phyloP scores from a whole-genome alignment of 2,113 vertebrate species.

The Cynocephalus volans region DNA sequence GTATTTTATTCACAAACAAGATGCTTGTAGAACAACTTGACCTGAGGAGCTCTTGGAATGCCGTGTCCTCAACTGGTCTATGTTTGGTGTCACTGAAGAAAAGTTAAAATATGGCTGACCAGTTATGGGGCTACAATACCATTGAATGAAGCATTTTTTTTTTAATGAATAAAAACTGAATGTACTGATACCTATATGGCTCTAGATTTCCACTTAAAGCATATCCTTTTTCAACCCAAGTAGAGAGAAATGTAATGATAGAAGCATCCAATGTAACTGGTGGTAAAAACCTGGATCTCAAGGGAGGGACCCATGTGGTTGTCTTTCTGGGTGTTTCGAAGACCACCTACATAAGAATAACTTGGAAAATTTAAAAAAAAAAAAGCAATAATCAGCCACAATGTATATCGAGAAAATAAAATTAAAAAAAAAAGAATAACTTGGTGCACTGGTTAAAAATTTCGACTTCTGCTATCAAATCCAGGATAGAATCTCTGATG shows the following conservation, averaged over 20 bases:
- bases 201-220: constrained; percentile 35
- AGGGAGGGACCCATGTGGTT: not conserved
- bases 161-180: constrained; percentile 42
- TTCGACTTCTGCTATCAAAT: not conserved
- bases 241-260: not conserved
- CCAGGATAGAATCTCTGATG: not conserved
- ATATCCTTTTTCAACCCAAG: not conserved
- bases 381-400: too few species aligned
- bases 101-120: constrained; percentile 28
- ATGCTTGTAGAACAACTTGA: not conserved
- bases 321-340: not conserved
- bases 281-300: not conserved
- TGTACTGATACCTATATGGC: not conserved
- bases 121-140: not conserved
- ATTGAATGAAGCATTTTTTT: not conserved
- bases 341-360: not conserved
- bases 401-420: too few species aligned
- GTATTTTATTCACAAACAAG: constrained; percentile 35
- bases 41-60: not conserved
- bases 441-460: not conserved
- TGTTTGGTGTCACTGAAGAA: not conserved
- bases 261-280: not conserved
- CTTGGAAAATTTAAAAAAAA: too few species aligned
- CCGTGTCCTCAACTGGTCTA: not conserved
- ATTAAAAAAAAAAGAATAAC: too few species aligned